Base-by-base conservation (phyloP, 2,797 vertebrate genomes). In the Sebastes hopkinsi region DNA sequence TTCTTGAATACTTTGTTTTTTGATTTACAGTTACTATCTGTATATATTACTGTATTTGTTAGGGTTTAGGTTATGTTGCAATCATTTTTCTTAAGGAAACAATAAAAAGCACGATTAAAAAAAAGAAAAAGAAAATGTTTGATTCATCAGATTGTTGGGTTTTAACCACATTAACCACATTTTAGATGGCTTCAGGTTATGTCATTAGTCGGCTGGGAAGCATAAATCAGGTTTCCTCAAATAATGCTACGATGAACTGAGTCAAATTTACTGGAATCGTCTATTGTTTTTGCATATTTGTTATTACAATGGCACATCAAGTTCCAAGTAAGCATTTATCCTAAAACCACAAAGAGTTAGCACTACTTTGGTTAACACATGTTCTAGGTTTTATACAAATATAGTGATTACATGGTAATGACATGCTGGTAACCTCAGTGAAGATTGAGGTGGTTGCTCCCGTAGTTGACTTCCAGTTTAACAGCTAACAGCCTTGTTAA, bases 391-490 rank as follows among this genome's bases (percentile, higher is more conserved):
- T 79, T 8, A 27, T 64, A n/a, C 3, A 77, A 82, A 32, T 66
- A 54, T 4, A 34, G 50, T 59, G 52, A 72, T 59, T 70, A 60
- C 29, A 72, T 9, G 27, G 42, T 80, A 60, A 81, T 81, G 67
- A 72, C 60, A 77, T 8, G 54, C 25, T 30, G n/a, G 55, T 65
- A 70, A 67, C 81, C 79, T 67, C 77, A 70, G 75, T 52, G 56
- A 75, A 60, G 72, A 74, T 46, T 20, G 8, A 67, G 25, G 32
- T 66, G 85, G 29, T 61, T 67, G 29, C 66, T 80, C 42, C 42
- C 0, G 0, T 3, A 32, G 5, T 6, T 3, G 34, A 46, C 18
- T 42, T 59, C 14, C 66, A 60, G 42, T 30, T 81, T 14, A 59
- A 20, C 8, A 3, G 68, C 4, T 16, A 59, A 22, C 42, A 23